Conservation (phyloP, 1,140 invertebrate genomes). For the Adelges cooleyi region DNA sequence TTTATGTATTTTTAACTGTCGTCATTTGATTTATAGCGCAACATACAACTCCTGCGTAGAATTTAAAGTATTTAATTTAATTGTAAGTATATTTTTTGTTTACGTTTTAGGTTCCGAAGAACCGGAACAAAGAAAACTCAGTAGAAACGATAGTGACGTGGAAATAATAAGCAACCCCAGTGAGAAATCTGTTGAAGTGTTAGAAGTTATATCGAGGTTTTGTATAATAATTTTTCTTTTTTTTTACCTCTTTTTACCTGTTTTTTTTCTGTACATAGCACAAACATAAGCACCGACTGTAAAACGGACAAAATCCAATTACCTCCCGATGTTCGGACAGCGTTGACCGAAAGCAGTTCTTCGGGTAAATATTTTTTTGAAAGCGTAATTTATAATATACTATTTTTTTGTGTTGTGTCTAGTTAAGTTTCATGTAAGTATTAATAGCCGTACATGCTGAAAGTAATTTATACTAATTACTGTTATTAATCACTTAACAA, state of each 20-base stretch:
- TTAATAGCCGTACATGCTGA: no score
- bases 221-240: not conserved
- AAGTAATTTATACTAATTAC: no score
- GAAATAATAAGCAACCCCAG: conserved; percentile 54
- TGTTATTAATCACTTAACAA: no score
- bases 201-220: conserved; percentile 41
- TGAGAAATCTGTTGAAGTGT: conserved; percentile 51
- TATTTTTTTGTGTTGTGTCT: no score
- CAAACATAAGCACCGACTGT: conserved; percentile 36
- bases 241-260: no score
- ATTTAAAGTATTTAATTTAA: no score
- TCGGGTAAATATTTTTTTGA: conserved; percentile 42
- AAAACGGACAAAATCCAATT: conserved; percentile 40
- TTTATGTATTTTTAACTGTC: no score
- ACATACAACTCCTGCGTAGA: no score
- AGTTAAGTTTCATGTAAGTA: no score
- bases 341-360: conserved; percentile 50
- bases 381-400: no score
- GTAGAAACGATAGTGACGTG: conserved; percentile 47
- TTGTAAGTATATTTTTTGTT: conserved; percentile 36
- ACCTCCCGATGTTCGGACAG: conserved; percentile 35
- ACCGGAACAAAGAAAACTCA: conserved; percentile 29
- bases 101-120: conserved; percentile 39
- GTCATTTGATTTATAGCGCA: no score
- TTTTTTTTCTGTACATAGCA: no score